Base-by-base conservation (phyloP, 1,140 invertebrate genomes). In the Drosophila kepulauana region DNA sequence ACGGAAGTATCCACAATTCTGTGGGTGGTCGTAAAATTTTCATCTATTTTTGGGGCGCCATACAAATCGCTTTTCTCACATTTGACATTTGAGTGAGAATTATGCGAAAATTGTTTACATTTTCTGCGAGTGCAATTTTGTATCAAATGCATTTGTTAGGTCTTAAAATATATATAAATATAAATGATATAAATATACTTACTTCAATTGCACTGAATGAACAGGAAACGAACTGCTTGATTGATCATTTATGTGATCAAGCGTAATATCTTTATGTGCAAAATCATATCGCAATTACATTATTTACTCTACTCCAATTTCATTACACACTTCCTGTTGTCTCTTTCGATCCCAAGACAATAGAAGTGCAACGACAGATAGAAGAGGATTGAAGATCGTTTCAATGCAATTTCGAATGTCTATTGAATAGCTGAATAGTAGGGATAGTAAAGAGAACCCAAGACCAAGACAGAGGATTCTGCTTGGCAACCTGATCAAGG, bases 401-500 rank as follows among this genome's bases (percentile, higher is more conserved):
- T 54, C 20, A 64, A 63, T 64, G 59, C 68, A 65, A 48, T 49
- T 56, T 30, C 43, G 33, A 61, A 69, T 48, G 30, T 25, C 51
- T 54, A 56, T 71, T 64, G 61, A 64, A 64, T 71, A 43, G 46
- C 13, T 25, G 28, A 52, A 25, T 25, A 25, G 20, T 30, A 52
- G 25, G 20, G 35, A 33, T 11, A 48, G 16, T 33, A 13, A 15
- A 45, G 15, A 20, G 45, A 38, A 46, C 28, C 25, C 20, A 25
- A 25, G 20, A 25, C 20, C 0, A 25, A 25, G 3, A 45, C 5
- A 41, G 62, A 20, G 5, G 5, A 15, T 11, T 8, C 82, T 88
- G 82, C 78, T 87, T 73, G 79, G 56, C 80, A 84, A 88, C 77
- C 84, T 88, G 84, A 87, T 88, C 84, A 78, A 87, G 84, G 80